A percentile compares a stretch with the other conserved stretches of the same genome.
Evolutionary conservation across 2,888 invertebrate species (phyloP).

Genomic region (Piscicola geometra): DNA sequence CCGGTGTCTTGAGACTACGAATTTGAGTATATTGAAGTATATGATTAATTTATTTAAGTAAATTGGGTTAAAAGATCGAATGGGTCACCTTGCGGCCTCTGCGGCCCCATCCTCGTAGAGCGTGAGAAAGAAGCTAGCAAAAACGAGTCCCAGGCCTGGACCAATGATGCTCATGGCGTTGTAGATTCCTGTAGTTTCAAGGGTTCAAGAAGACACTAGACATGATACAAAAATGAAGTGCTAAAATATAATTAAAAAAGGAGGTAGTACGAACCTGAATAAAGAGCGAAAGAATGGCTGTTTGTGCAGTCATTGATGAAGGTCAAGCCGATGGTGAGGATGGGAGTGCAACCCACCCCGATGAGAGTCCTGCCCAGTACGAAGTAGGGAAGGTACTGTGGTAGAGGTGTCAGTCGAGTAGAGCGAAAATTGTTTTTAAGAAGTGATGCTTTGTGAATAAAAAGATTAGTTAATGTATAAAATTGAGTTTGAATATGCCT

Average conservation of each 20-base stretch:
- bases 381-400: constrained; percentile 41
- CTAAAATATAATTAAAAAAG: neutral
- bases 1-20: too few species aligned
- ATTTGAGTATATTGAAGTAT: too few species aligned
- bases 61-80: neutral
- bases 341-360: constrained; percentile 42
- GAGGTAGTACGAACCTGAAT: constrained; percentile 38
- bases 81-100: neutral
- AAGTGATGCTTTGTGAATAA: too few species aligned
- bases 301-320: constrained; percentile 41
- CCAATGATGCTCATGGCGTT: constrained; percentile 42
- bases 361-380: constrained; percentile 41
- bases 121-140: constrained; percentile 40
- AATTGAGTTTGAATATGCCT: too few species aligned
- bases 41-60: too few species aligned
- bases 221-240: too few species aligned
- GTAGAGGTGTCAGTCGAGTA: too few species aligned
- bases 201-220: neutral
- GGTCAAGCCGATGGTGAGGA: constrained; percentile 43
- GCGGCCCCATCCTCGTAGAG: constrained; percentile 40
- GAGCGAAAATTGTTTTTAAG: too few species aligned
- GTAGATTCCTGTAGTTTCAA: constrained; percentile 40
- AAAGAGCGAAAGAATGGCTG: constrained; percentile 40
- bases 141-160: constrained; percentile 42
- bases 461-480: too few species aligned